These are phyloP conservation scores for Emydura subglobosa DNA, from an alignment of 2,113 vertebrate species.

Conservation along the genomic window DNA sequence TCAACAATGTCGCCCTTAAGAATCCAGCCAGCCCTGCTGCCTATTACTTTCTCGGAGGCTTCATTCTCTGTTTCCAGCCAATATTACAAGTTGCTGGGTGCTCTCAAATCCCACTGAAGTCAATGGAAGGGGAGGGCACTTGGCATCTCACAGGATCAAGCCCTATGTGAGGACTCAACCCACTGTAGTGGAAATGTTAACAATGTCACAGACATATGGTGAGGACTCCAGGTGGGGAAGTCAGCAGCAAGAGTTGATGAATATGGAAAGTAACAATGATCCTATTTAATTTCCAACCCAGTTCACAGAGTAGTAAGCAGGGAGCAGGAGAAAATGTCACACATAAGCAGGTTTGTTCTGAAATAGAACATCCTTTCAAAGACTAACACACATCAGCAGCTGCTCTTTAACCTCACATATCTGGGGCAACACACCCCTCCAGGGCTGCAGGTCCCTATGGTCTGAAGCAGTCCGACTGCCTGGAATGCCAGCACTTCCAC, in stretches of 20 bases:
- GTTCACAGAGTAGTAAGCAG: fast-evolving
- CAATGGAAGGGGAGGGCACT: not conserved
- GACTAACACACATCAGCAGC: not conserved
- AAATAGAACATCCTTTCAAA: not conserved
- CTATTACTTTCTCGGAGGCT: fast-evolving
- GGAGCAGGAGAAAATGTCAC: not conserved
- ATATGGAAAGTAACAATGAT: not conserved
- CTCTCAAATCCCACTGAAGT: not conserved
- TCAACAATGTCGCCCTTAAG: not conserved
- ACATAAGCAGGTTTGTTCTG: not conserved
- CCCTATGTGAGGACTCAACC: not conserved
- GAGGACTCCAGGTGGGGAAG: not conserved
- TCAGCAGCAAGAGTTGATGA: not conserved
- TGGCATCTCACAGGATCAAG: not conserved
- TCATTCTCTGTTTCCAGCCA: not conserved
- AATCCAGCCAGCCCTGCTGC: not conserved
- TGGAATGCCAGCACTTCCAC: not conserved
- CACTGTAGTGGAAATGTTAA: not conserved
- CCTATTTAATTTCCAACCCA: fast-evolving
- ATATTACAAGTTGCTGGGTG: not conserved
- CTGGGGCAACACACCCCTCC: not conserved
- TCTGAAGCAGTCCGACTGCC: fast-evolving
- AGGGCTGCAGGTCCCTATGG: not conserved
- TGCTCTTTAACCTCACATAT: fast-evolving
- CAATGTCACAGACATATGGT: fast-evolving